Base-by-base conservation (phyloP, 2,797 vertebrate genomes). In the Pseudomugil tenellus region DNA sequence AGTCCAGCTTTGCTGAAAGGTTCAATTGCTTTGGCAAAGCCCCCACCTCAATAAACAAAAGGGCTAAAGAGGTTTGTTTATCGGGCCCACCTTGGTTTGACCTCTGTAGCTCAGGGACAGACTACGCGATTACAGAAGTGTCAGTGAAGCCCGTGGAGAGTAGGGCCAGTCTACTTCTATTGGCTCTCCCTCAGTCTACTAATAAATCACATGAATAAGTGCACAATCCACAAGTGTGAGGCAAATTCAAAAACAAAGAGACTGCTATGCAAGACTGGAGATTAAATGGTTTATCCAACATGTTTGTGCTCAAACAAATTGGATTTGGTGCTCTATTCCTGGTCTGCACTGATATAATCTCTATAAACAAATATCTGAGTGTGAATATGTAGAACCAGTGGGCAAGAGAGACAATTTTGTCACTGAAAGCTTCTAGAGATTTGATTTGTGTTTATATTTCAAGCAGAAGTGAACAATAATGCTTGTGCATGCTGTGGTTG, bases 61-160 rank as follows among this genome's bases (percentile, higher is more conserved):
- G 85, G 89, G 91, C 91, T 93, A 93, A 94, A 93, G 90, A 92
- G 91, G 90, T 93, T 93, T 94, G 92, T 94, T 94, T 93, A 93
- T 90, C 85, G 87, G 89, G 74, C 82, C 88, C 89, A 93, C 92
- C 92, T 94, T 94, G 91, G 85, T 77, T 82, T 92, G 92, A 94
- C 93, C 94, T 92, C 89, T 39, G 74, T 43, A 80, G 87, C 87
- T 80, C 80, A 72, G 90, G 91, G 88, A 92, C 81, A 74, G 66
- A 83, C 88, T 67, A 70, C 71, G 65, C 93, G 91, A 94, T 94
- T 94, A 93, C 89, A 87, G 76, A 67, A 83, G 90, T 84, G 90
- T 91, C 86, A 77, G 88, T 46, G 79, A 52, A 51, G 73, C 77
- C 72, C 1, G 7, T 43, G 35, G 82, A 79, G 76, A 69, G 66